Conservation (phyloP, 2,797 vertebrate genomes). For the Vireo griseus region DNA sequence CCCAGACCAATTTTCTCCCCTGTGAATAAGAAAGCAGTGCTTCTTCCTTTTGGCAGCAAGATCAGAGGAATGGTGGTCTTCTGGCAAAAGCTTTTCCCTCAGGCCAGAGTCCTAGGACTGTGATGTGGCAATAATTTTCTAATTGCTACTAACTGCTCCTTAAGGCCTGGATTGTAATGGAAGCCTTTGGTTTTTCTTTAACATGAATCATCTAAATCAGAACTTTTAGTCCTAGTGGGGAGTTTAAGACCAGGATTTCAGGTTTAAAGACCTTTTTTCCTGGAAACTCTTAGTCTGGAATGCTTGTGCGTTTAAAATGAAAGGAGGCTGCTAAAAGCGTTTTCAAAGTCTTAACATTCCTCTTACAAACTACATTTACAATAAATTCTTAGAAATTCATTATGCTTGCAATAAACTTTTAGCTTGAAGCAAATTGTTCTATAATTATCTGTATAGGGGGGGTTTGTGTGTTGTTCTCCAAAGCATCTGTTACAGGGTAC, state of each 20-base stretch:
- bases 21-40: background rate
- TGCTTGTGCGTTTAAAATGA: conserved; percentile 6
- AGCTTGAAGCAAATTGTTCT: background rate
- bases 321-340: background rate
- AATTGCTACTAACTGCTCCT: conserved; percentile 57
- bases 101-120: background rate
- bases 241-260: conserved; percentile 24
- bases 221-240: background rate
- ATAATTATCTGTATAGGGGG: background rate
- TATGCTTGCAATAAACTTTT: background rate
- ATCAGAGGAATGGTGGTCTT: conserved; percentile 44
- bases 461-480: background rate
- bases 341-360: background rate
- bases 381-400: conserved; percentile 18
- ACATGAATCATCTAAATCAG: conserved; percentile 2
- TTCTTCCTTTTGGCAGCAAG: background rate
- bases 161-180: conserved; percentile 24
- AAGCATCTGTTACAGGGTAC: background rate
- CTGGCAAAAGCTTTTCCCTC: conserved; percentile 10
- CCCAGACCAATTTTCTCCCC: background rate
- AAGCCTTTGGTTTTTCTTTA: conserved; percentile 29
- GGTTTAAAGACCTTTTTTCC: conserved; percentile 19
- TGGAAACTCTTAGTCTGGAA: background rate
- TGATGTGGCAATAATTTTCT: conserved; percentile 56
- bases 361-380: background rate